Evolutionary conservation across 2,888 invertebrate genomes (phyloP).

Genomic region (Pristionchus arcanus): DNA sequence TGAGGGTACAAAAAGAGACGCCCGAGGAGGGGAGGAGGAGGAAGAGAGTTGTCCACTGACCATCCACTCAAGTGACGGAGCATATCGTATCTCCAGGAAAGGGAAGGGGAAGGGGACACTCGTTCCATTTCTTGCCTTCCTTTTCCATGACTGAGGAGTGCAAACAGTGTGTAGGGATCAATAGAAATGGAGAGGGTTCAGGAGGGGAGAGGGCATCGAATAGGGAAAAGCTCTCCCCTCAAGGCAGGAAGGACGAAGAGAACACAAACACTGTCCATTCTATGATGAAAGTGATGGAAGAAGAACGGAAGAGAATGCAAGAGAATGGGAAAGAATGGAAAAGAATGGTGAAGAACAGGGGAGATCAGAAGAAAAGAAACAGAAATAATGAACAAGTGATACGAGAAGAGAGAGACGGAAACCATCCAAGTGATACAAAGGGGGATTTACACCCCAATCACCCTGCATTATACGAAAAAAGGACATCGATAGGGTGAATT

Average conservation of each 20-base stretch:
- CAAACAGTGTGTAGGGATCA: background rate
- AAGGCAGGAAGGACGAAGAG: background rate
- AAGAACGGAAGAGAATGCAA: constrained; percentile 22
- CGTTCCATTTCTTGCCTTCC: constrained; percentile 28
- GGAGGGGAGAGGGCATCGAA: background rate
- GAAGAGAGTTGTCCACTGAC: background rate
- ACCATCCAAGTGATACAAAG: background rate
- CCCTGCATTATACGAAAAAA: background rate
- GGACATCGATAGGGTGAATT: background rate
- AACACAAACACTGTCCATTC: constrained; percentile 10
- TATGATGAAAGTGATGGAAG: constrained; percentile 1
- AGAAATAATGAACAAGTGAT: background rate
- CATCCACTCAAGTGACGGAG: background rate
- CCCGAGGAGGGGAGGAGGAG: background rate
- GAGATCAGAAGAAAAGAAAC: background rate
- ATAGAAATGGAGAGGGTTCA: constrained; percentile 20
- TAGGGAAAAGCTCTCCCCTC: constrained; percentile 20
- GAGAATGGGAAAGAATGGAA: background rate
- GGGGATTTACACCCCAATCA: constrained; percentile 1
- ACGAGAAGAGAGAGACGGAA: background rate
- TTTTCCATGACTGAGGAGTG: constrained; percentile 33
- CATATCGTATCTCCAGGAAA: constrained; percentile 24
- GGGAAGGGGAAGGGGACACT: constrained; percentile 38
- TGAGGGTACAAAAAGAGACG: constrained; percentile 10
- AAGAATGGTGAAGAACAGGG: background rate